phyloP scores from a whole-genome alignment of 2,797 vertebrate species.

The Avahi laniger region DNA sequence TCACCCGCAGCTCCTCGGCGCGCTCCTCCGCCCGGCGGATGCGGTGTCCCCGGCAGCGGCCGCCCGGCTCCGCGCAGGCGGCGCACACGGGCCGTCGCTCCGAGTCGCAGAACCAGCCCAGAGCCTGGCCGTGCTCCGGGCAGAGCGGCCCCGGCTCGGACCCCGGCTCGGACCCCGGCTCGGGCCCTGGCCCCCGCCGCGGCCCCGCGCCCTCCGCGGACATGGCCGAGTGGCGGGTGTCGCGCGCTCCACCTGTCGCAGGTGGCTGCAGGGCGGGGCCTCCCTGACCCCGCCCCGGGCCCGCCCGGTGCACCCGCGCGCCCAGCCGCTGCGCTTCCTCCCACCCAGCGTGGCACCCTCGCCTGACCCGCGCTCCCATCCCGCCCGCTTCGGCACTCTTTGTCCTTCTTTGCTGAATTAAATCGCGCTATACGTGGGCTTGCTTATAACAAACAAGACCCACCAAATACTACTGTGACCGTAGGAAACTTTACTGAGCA shows the following conservation, averaged over 20 bases:
- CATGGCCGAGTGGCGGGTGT: constrained; percentile 55
- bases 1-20: constrained; percentile 88
- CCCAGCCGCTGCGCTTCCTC: background rate
- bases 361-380: background rate
- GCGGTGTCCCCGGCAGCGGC: constrained; percentile 86
- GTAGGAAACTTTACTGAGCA: background rate
- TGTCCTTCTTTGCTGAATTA: background rate
- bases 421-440: background rate
- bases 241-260: constrained; percentile 73
- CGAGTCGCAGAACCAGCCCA: constrained; percentile 89
- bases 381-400: background rate
- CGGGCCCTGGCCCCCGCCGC: constrained; percentile 32
- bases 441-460: background rate
- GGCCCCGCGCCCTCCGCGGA: constrained; percentile 15
- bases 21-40: constrained; percentile 84
- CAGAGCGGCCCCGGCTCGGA: constrained; percentile 77
- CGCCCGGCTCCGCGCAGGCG: constrained; percentile 83
- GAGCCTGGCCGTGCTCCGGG: constrained; percentile 82
- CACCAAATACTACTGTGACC: background rate
- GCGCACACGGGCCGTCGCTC: constrained; percentile 88
- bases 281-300: background rate
- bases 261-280: constrained; percentile 45
- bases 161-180: constrained; percentile 34
- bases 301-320: background rate
- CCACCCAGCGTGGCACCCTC: background rate